Evolutionary conservation across 2,888 invertebrate species (phyloP).

Genomic region (Atrina japonica): DNA sequence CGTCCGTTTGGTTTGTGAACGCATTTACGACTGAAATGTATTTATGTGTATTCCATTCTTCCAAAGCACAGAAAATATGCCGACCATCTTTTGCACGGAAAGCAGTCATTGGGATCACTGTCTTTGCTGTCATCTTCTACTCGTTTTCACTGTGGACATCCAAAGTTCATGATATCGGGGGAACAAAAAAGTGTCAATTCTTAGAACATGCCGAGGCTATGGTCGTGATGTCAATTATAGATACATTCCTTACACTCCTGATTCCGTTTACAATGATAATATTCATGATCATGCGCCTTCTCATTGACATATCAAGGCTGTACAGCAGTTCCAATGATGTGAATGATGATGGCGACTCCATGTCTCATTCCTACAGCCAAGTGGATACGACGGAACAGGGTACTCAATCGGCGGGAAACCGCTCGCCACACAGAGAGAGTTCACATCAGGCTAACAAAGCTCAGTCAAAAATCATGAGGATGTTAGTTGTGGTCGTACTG

Average conservation of each 20-base stretch:
- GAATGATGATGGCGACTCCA: constrained; percentile 29
- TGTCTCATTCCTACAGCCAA: background rate
- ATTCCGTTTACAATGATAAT: constrained; percentile 88
- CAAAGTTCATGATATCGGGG: constrained; percentile 31
- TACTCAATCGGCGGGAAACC: background rate
- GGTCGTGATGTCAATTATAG: constrained; percentile 81
- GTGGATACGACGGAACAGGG: constrained; percentile 17
- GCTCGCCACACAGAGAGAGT: constrained; percentile 16
- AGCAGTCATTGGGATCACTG: constrained; percentile 48
- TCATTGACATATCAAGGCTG: constrained; percentile 84
- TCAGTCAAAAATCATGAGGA: constrained; percentile 85
- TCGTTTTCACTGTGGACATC: constrained; percentile 62
- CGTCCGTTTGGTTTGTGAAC: constrained; percentile 69
- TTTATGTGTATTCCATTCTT: constrained; percentile 60
- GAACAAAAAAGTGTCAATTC: constrained; percentile 46
- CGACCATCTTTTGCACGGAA: constrained; percentile 49
- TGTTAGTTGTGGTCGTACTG: constrained; percentile 90
- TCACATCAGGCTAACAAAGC: constrained; percentile 50
- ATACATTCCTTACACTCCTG: constrained; percentile 88
- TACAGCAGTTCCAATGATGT: constrained; percentile 46
- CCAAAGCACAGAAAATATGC: constrained; percentile 52
- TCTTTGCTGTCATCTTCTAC: constrained; percentile 55
- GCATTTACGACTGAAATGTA: constrained; percentile 69
- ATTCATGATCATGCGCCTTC: constrained; percentile 87
- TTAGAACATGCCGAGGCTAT: constrained; percentile 46